A percentile compares a stretch with the other conserved stretches of the same genome.
Evolutionary conservation across 2,888 invertebrate species (phyloP).

Genomic region (Tetramorium bicarinatum): DNA sequence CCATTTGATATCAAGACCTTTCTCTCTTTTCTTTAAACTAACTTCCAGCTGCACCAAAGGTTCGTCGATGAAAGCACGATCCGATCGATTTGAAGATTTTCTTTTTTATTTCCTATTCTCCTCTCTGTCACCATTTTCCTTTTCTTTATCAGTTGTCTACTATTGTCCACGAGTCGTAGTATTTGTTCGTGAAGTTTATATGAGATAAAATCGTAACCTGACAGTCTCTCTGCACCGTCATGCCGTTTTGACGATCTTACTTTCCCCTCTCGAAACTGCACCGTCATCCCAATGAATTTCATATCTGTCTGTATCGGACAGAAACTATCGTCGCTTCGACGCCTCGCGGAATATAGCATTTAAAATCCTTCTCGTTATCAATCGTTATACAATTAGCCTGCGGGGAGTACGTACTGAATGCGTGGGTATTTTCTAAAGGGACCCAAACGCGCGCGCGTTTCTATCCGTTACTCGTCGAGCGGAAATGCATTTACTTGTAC

Average conservation of each 20-base stretch:
- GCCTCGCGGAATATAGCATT: not conserved
- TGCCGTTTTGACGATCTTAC: conserved; percentile 11
- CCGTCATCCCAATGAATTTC: conserved; percentile 5
- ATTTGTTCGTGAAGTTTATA: not conserved
- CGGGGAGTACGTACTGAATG: not conserved
- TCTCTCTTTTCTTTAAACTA: conserved; percentile 37
- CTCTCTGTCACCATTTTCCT: not conserved
- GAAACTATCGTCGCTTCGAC: not conserved
- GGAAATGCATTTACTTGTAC: conserved; percentile 72
- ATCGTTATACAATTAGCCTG: conserved; percentile 26
- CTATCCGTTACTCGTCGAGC: conserved; percentile 64
- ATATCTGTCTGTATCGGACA: not conserved
- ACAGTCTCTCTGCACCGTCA: not conserved
- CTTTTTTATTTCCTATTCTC: not conserved
- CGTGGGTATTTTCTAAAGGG: conserved; percentile 26
- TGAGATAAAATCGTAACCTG: conserved; percentile 13
- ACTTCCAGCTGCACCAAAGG: conserved; percentile 15
- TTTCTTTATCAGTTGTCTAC: conserved; percentile 10
- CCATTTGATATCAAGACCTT: conserved; percentile 33
- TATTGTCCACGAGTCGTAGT: not conserved
- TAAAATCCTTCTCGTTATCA: conserved; percentile 17
- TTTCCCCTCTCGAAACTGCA: conserved; percentile 1
- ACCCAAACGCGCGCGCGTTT: conserved; percentile 44
- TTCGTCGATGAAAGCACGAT: conserved; percentile 30
- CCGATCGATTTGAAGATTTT: conserved; percentile 4